Evolutionary conservation across 1,140 invertebrate species (phyloP), one percentile per base, ranked within the genome.

Genomic region (Gryllus bimaculatus): DNA sequence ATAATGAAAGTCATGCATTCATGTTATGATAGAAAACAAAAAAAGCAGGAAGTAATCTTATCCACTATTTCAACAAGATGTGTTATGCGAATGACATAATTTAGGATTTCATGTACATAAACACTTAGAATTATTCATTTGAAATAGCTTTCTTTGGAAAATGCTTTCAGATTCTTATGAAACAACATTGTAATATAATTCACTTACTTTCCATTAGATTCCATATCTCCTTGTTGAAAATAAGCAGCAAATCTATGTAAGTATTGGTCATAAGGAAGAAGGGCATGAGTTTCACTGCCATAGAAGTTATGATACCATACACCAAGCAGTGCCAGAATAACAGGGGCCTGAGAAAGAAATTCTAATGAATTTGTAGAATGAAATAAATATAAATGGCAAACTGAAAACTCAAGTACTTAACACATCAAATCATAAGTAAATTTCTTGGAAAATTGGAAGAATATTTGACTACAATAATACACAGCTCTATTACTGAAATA

Each of bases 151-250:
- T 6, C 6, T 3, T 73, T 13, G 3, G 6, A 73, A 15, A 3
- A 73, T 73, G 66, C n/a, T 73, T 73, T 73, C 66, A 73, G n/a
- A 15, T 73, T 13, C 66, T 15, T 73, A 15, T 1, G 13, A 39
- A 39, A 39, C 26, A 39, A 39, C 26, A 39, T 39, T 1, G 26
- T 39, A 39, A 15, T n/a, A 6, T 15, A 48, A 8, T 18, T 81
- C 13, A 94, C 93, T 84, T 93, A 98, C 89, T 99, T 99, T 83
- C 98, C 98, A 88, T 99, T 99, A 80, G 96, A 98, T 87, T 99
- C 98, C 98, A 99, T 99, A 85, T 99, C 98, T 13, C 98, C 98
- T 89, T 99, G 98, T 88, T 99, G 98, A 87, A 99, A 99, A 87
- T 99, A 99, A 13, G 98, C 98, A 73, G 98, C 95, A 88, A 99